These are phyloP conservation scores for Antechinus flavipes DNA, from an alignment of 2,113 vertebrate genomes.

Conservation along the genomic window DNA sequence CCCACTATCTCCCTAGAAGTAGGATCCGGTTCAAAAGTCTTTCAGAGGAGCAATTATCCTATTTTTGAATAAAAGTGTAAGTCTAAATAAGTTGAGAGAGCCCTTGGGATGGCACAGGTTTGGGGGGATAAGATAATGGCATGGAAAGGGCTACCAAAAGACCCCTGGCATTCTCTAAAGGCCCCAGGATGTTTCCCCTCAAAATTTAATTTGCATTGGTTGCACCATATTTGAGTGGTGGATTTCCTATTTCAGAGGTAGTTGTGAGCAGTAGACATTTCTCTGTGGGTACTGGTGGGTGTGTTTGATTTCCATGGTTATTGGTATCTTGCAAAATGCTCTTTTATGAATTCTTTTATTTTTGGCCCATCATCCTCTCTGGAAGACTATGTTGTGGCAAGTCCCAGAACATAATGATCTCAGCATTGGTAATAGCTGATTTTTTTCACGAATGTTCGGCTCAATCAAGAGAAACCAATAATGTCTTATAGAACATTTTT, in stretches of 20 bases:
- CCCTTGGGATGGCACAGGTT: slow-evolving; percentile 8
- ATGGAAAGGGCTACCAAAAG: slow-evolving; percentile 4
- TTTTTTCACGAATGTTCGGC: slow-evolving; percentile 42
- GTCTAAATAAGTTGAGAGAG: not conserved
- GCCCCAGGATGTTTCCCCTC: not conserved
- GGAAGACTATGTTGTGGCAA: not conserved
- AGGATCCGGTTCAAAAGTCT: not conserved
- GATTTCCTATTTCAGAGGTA: not conserved
- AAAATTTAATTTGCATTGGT: not conserved
- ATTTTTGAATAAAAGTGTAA: not conserved
- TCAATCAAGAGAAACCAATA: slow-evolving; percentile 40
- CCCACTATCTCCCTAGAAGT: not conserved
- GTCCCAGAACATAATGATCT: not conserved
- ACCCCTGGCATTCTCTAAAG: not conserved
- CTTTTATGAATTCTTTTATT: not conserved
- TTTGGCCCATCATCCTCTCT: not conserved
- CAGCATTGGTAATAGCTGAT: not conserved
- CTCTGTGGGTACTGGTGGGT: not conserved
- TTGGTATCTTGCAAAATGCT: not conserved
- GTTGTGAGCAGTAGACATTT: not conserved
- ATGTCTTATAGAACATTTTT: not conserved
- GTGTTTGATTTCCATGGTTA: not conserved
- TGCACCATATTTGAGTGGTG: not conserved
- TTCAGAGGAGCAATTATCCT: not conserved
- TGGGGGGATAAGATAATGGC: not conserved